Conservation (phyloP, 2,113 vertebrate genomes). For the Sphyrna mokarran region DNA sequence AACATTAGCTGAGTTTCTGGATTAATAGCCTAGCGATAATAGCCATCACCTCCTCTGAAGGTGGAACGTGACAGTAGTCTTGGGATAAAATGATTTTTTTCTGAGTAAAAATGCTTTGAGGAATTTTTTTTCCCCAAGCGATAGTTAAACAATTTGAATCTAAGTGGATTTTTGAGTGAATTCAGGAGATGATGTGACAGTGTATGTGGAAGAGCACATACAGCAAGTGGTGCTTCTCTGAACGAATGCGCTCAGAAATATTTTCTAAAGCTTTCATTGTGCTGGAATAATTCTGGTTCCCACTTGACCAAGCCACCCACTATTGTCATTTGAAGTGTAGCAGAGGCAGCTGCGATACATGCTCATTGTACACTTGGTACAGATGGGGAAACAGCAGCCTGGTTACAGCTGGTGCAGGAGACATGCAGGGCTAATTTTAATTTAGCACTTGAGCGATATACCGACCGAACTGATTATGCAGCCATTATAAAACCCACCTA, state of each 20-base stretch:
- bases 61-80: not conserved
- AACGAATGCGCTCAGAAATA: not conserved
- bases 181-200: not conserved
- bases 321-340: not conserved
- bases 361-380: not conserved
- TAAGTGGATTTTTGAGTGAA: not conserved
- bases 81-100: not conserved
- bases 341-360: not conserved
- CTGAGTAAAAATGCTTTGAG: not conserved
- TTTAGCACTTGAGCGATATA: not conserved
- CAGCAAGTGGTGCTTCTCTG: not conserved
- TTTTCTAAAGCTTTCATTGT: not conserved
- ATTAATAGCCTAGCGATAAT: no score
- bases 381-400: not conserved
- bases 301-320: not conserved
- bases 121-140: not conserved
- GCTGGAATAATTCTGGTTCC: not conserved
- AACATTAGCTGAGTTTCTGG: no score
- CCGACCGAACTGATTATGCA: not conserved
- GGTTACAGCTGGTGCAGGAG: not conserved
- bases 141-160: not conserved
- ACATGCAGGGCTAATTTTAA: not conserved
- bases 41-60: no score
- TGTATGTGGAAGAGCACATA: not conserved
- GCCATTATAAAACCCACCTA: not conserved